phyloP scores from a whole-genome alignment of 2,797 vertebrate species.

The Phoebastria nigripes region DNA sequence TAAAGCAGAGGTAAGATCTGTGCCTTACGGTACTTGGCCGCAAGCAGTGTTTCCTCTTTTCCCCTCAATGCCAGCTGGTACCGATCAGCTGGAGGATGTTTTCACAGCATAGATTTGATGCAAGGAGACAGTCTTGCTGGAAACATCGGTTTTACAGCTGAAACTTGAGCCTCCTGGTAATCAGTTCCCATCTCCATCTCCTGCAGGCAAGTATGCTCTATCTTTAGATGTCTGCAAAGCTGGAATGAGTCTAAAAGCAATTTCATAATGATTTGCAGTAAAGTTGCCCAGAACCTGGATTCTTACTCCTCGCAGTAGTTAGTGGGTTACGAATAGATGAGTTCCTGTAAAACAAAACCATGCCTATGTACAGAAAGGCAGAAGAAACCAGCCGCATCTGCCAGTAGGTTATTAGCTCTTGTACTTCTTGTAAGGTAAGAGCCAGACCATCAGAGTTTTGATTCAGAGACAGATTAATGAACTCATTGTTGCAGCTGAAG shows the following conservation, averaged over 20 bases:
- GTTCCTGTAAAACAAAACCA: neutral
- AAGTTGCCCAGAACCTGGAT: neutral
- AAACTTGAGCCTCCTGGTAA: neutral
- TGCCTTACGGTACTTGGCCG: neutral
- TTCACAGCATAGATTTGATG: neutral
- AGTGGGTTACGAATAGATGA: neutral
- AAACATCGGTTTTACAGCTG: neutral
- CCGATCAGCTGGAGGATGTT: neutral
- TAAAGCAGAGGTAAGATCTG: neutral
- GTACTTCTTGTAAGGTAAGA: neutral
- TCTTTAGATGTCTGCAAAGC: neutral
- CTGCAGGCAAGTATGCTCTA: neutral
- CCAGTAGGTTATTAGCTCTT: neutral
- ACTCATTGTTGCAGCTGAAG: neutral
- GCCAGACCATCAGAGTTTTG: neutral
- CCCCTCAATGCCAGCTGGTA: neutral
- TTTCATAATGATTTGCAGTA: neutral
- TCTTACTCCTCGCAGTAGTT: neutral
- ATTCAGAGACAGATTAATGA: neutral
- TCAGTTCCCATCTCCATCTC: neutral
- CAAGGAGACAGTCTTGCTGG: slow-evolving; percentile 24
- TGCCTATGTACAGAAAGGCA: neutral
- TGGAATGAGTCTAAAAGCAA: neutral
- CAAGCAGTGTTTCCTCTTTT: neutral
- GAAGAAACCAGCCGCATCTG: neutral